Evolutionary conservation across 2,113 vertebrate genomes (phyloP).

Genomic region (Mirounga angustirostris): DNA sequence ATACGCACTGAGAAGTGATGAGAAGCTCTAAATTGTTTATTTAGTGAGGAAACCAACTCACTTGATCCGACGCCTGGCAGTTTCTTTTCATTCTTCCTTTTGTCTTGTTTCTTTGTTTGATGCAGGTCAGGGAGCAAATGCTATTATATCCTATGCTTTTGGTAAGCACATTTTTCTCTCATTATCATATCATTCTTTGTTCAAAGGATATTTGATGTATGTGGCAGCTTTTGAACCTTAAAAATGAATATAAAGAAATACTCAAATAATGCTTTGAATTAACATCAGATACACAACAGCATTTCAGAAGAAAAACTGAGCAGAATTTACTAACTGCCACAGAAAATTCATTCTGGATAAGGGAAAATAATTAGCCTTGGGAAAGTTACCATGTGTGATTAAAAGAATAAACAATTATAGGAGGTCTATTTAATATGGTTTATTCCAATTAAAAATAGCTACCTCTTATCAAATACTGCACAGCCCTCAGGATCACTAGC

Average conservation of each 20-base stretch:
- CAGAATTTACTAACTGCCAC: conserved; percentile 1
- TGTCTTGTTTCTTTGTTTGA: conserved; percentile 29
- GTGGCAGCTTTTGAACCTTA: conserved; percentile 7
- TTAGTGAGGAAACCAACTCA: not conserved
- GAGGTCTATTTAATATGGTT: not conserved
- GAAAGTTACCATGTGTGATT: not conserved
- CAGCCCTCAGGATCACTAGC: fast-evolving
- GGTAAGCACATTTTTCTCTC: not conserved
- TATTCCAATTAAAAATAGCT: not conserved
- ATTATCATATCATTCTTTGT: conserved; percentile 55
- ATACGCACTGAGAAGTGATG: not conserved
- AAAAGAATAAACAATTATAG: not conserved
- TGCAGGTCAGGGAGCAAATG: not conserved
- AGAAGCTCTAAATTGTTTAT: conserved; percentile 63
- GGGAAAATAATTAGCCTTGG: conserved; percentile 22
- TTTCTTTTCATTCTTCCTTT: conserved; percentile 32
- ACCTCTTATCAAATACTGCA: not conserved
- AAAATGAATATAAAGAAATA: not conserved
- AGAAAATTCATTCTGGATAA: conserved; percentile 2
- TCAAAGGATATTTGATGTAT: conserved; percentile 52
- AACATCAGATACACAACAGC: conserved; percentile 40
- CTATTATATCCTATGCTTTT: not conserved
- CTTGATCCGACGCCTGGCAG: not conserved
- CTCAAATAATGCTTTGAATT: conserved; percentile 34
- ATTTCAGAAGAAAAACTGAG: conserved; percentile 30